Percentiles rank a stretch among this genome's conserved stretches.
Evolutionary conservation across 2,888 invertebrate genomes (phyloP).

Genomic region (Cacoxenus indagator): DNA sequence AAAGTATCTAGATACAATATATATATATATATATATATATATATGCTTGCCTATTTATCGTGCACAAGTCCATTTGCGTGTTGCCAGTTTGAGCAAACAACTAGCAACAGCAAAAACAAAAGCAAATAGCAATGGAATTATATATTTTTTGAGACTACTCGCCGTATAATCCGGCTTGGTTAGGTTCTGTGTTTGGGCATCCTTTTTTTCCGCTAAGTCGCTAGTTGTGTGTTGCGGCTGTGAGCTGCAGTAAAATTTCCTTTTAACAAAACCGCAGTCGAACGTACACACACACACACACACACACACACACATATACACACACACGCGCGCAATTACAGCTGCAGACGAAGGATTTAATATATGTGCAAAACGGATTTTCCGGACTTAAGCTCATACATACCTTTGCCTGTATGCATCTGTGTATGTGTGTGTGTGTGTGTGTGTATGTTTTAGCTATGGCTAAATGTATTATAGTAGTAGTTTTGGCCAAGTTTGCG

Average conservation of each 20-base stretch:
- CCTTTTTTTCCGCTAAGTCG: too few relatives aligned
- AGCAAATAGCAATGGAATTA: too few relatives aligned
- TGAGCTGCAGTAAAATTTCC: too few relatives aligned
- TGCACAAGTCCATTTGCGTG: too few relatives aligned
- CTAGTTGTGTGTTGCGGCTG: too few relatives aligned
- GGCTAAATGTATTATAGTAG: background rate
- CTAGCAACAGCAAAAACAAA: too few relatives aligned
- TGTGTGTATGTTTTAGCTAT: background rate
- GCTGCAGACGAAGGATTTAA: background rate
- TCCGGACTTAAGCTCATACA: background rate
- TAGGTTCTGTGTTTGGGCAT: too few relatives aligned
- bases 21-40: background rate
- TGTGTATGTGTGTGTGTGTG: constrained; percentile 5
- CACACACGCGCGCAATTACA: background rate
- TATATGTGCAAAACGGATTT: background rate
- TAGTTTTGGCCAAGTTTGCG: background rate
- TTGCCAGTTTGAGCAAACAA: too few relatives aligned
- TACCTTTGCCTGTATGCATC: background rate
- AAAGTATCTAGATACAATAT: background rate
- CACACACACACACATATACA: background rate
- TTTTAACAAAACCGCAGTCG: background rate
- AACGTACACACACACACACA: background rate
- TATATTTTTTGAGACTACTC: too few relatives aligned
- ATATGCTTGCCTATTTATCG: too few relatives aligned
- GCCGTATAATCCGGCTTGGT: too few relatives aligned